Percentiles rank a stretch among this genome's conserved stretches.
Evolutionary conservation across 2,888 invertebrate genomes (phyloP).

Genomic region (Standfussiana lucernea): DNA sequence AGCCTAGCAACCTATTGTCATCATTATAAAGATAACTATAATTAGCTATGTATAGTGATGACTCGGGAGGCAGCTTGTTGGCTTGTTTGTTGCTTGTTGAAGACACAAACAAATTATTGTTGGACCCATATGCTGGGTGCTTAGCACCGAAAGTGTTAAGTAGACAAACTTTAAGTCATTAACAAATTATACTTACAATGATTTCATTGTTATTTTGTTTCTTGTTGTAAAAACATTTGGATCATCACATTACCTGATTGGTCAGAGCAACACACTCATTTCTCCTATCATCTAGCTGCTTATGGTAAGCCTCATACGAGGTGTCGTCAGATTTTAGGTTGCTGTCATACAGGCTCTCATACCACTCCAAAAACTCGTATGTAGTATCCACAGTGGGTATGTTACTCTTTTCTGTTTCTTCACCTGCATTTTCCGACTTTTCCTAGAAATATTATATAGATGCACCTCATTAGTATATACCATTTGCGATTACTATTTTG

Average conservation of each 20-base stretch:
- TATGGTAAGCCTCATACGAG: conserved; percentile 93
- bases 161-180: not conserved
- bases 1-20: too few species aligned
- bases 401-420: conserved; percentile 63
- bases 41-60: too few species aligned
- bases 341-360: conserved; percentile 93
- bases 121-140: too few species aligned
- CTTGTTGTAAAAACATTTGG: not conserved
- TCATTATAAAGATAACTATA: too few species aligned
- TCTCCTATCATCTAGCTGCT: conserved; percentile 92
- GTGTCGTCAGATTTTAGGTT: conserved; percentile 93
- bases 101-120: too few species aligned
- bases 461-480: conserved; percentile 3
- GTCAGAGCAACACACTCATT: conserved; percentile 93
- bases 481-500: not conserved
- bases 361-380: conserved; percentile 94
- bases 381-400: conserved; percentile 90
- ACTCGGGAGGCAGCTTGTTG: too few species aligned
- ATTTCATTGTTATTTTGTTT: not conserved
- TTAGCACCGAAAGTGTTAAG: too few species aligned
- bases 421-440: conserved; percentile 54
- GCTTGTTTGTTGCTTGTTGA: too few species aligned
- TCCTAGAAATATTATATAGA: conserved; percentile 62
- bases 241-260: conserved; percentile 87
- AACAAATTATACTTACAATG: not conserved